Evolutionary conservation across 1,140 invertebrate species (phyloP), one percentile per base, ranked within the genome.

Genomic region (Drosophila ficusphila): DNA sequence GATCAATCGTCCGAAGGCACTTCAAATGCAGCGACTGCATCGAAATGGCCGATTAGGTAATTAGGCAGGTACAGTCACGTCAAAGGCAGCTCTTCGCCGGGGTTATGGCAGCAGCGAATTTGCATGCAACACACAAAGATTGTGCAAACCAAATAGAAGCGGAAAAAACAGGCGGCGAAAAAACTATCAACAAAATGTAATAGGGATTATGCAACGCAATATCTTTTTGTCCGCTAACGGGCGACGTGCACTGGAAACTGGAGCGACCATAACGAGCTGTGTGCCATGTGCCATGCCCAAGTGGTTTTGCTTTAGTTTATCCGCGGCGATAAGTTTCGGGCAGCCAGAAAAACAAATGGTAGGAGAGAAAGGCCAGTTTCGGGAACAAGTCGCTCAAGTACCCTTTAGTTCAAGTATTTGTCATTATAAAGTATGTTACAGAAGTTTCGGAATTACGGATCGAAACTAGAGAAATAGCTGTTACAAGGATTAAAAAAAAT

Each of bases 241-340:
- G 52, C 82, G 77, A 86, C 81, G 81, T 86, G 77, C 77, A 77
- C 33, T 75, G 82, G 44, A 88, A 88, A 86, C 77, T 86, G 77
- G 82, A 86, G 76, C 77, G 69, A 38, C 62, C 60, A 49, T 39
- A 62, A 53, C 72, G 29, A 79, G 57, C 57, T 38, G 34, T 53
- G 49, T 41, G 56, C 61, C 58, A 52, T 51, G 60, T 65, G 46
- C 64, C 64, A 56, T 65, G 72, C 51, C 57, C 52, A 79, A 74
- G 60, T 75, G 39, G 42, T 39, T 73, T 62, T 27, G 41, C 47
- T 73, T 52, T 42, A 41, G 34, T 49, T 67, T 42, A 49, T 25
- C 61, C 29, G 56, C 21, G 31, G 33, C 56, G 47, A 73, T 61
- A 72, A 33, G 34, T 70, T 57, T 31, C 16, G 7, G 16, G 11